These are phyloP conservation scores for Tiliqua scincoides DNA, from an alignment of 2,113 vertebrate species.

Conservation along the genomic window DNA sequence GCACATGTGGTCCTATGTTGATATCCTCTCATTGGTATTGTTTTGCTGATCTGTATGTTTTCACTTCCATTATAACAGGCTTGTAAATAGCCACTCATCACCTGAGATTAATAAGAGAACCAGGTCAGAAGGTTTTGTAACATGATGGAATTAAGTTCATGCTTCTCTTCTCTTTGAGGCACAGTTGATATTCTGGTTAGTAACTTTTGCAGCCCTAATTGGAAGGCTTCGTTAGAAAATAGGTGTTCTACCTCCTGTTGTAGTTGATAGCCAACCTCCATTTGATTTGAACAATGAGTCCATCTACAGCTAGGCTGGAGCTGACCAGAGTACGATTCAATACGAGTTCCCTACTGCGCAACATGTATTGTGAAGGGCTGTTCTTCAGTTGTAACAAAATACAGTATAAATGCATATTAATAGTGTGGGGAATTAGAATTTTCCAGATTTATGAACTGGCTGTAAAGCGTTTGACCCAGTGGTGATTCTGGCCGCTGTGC, in stretches of 20 bases:
- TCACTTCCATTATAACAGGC: not conserved
- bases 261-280: not conserved
- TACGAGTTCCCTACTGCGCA: not conserved
- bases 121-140: not conserved
- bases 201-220: not conserved
- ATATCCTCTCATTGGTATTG: not conserved
- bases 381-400: not conserved
- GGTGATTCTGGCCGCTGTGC: too few relatives aligned
- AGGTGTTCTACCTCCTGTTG: not conserved
- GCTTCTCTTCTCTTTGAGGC: not conserved
- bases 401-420: not conserved
- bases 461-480: not conserved
- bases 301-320: not conserved
- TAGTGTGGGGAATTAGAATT: not conserved
- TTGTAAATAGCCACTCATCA: not conserved
- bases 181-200: not conserved
- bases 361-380: accelerated
- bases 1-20: not conserved
- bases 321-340: not conserved
- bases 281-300: not conserved
- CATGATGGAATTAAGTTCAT: not conserved
- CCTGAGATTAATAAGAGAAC: not conserved
- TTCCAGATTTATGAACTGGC: not conserved
- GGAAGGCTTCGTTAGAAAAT: too few relatives aligned
- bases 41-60: not conserved